Evolutionary conservation across 2,888 invertebrate species (phyloP), one percentile per base, ranked within the genome.

Genomic region (Myathropa florea): DNA sequence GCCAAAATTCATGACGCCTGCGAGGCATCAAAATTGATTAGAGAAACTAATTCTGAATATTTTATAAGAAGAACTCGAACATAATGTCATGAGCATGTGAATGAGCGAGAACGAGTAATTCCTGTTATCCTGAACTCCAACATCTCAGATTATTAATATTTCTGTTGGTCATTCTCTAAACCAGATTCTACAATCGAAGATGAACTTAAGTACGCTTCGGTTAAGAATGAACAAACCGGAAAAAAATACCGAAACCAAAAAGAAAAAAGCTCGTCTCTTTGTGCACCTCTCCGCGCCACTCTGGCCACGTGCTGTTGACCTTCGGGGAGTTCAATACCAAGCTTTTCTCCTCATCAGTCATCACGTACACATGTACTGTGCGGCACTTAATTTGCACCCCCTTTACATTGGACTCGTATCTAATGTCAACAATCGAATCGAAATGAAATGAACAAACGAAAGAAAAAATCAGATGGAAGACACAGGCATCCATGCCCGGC

Each of bases 251-350:
- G n/a, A 4, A 18, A n/a, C 12, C 12, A 65, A 72, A 57, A 7
- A 65, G 61, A 57, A 7, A 65, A 64, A 65, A 57, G 28, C 0
- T 39, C 10, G 24, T n/a, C 36, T 28, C n/a, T 1, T 4, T 18
- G 46, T 14, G 14, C 28, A 14, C 36, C 57, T 70, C 70, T 59
- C 26, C 26, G 9, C 46, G 18, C 18, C 33, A 9, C 33, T 46
- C 18, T 28, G 64, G 6, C 14, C 24, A 18, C 30, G 28, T 21
- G 7, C 21, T 21, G 30, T 28, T 70, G 78, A 61, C 84, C 84
- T 81, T 81, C 81, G 26, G 18, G 24, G 67, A 81, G 84, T 85
- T 81, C 76, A 81, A 80, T 39, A 76, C 55, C 75, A 70, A 60
- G 55, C 59, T 7, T 26, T 28, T 65, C 75, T 59, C 23, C n/a